These are phyloP conservation scores for Pseudeuparius sepicola DNA, from an alignment of 2,888 invertebrate species.

Conservation along the genomic window DNA sequence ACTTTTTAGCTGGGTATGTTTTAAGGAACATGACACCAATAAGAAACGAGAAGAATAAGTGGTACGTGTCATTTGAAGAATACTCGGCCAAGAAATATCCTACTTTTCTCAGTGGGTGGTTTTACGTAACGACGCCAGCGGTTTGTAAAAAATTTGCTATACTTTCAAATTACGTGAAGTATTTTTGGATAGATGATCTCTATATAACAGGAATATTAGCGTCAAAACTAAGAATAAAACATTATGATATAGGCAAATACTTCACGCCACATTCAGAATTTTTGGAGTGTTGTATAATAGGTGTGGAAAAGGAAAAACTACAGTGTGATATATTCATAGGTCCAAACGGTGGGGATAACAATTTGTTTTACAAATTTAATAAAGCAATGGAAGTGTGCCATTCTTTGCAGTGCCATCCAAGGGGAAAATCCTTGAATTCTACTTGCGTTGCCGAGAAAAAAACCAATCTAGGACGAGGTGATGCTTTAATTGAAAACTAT, in stretches of 20 bases:
- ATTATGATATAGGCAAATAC: conserved; percentile 48
- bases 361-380: conserved; percentile 56
- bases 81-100: conserved; percentile 55
- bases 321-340: conserved; percentile 62
- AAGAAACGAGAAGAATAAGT: conserved; percentile 61
- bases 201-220: conserved; percentile 73
- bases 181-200: conserved; percentile 91
- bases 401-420: conserved; percentile 43
- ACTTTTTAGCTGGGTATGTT: conserved; percentile 56
- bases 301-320: conserved; percentile 44
- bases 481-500: conserved; percentile 27
- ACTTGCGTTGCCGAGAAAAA: conserved; percentile 47
- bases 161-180: conserved; percentile 46
- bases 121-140: conserved; percentile 63
- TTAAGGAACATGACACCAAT: conserved; percentile 53
- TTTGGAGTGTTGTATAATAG: conserved; percentile 62
- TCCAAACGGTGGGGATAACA: conserved; percentile 67
- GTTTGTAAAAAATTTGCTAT: conserved; percentile 49
- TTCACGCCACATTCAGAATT: conserved; percentile 64
- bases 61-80: conserved; percentile 65
- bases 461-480: conserved; percentile 30
- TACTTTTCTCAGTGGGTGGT: conserved; percentile 73
- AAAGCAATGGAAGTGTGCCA: conserved; percentile 52
- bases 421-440: conserved; percentile 44
- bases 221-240: conserved; percentile 45